phyloP scores from a whole-genome alignment of 1,140 invertebrate genomes.

The Eurosta solidaginis region DNA sequence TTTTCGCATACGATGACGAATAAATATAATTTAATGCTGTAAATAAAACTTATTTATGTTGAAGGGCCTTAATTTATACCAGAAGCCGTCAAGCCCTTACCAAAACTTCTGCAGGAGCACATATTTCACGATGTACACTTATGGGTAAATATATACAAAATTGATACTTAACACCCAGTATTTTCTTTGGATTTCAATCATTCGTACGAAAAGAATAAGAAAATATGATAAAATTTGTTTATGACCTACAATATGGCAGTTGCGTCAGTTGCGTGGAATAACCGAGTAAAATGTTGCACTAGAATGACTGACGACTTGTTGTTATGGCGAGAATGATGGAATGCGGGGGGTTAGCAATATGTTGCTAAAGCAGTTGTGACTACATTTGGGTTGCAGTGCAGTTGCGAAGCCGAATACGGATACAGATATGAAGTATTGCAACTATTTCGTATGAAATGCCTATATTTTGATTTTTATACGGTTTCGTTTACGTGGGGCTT shows the following conservation, averaged over 20 bases:
- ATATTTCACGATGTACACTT: too few relatives aligned
- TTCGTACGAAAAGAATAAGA: neutral
- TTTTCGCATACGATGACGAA: too few relatives aligned
- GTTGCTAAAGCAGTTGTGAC: conserved; percentile 4
- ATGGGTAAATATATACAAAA: too few relatives aligned
- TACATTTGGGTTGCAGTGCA: neutral
- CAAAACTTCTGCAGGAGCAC: too few relatives aligned
- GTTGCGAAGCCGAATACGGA: neutral
- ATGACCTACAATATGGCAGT: conserved; percentile 35
- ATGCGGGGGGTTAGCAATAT: conserved; percentile 1
- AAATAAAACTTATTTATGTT: too few relatives aligned
- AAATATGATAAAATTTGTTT: neutral
- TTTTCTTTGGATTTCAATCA: neutral
- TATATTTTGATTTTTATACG: too few relatives aligned
- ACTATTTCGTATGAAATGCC: too few relatives aligned
- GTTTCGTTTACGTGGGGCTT: too few relatives aligned
- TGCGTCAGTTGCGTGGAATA: neutral
- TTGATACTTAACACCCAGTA: neutral
- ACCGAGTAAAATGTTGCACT: conserved; percentile 8
- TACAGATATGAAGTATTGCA: neutral
- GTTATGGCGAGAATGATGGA: conserved; percentile 21
- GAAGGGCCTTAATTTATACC: too few relatives aligned
- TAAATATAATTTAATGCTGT: too few relatives aligned
- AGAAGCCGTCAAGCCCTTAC: too few relatives aligned
- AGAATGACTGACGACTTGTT: conserved; percentile 15